phyloP scores from a whole-genome alignment of 2,113 vertebrate genomes.

The Antennarius striatus region DNA sequence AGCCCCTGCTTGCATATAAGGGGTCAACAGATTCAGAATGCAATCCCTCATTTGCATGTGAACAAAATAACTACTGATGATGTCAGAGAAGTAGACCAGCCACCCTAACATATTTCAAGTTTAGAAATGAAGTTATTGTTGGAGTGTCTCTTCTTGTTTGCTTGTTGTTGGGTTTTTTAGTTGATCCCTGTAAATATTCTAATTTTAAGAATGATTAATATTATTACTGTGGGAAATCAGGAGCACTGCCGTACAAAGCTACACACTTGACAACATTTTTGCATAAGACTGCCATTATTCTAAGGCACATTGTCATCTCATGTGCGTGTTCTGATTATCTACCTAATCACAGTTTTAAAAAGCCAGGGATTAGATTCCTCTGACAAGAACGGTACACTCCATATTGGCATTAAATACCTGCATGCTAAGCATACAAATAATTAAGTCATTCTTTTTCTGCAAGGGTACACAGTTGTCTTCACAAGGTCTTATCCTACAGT shows the following conservation, averaged over 20 bases:
- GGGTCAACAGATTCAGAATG: constrained; percentile 55
- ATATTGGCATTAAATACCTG: constrained; percentile 30
- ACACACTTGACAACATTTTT: constrained; percentile 47
- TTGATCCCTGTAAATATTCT: constrained; percentile 27
- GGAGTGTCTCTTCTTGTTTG: constrained; percentile 16
- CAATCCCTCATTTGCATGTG: constrained; percentile 71
- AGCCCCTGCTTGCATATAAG: constrained; percentile 68
- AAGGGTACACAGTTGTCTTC: constrained; percentile 10
- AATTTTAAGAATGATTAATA: constrained; percentile 53
- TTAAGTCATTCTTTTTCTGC: constrained; percentile 11
- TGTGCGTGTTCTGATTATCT: constrained; percentile 3
- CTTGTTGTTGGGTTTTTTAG: constrained; percentile 16
- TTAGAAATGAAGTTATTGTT: constrained; percentile 20
- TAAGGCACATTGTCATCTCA: constrained; percentile 33
- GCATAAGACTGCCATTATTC: constrained; percentile 43
- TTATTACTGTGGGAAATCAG: constrained; percentile 41
- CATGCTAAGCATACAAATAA: not conserved
- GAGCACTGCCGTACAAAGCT: constrained; percentile 22
- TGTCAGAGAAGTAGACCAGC: constrained; percentile 43
- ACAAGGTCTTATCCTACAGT: not conserved
- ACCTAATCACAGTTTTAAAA: constrained; percentile 44
- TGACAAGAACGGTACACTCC: constrained; percentile 17
- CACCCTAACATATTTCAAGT: constrained; percentile 40
- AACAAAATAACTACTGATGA: constrained; percentile 60
- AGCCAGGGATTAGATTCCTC: constrained; percentile 21